Base-by-base conservation (phyloP, 2,113 vertebrate genomes). In the Coptodon rendalli region DNA sequence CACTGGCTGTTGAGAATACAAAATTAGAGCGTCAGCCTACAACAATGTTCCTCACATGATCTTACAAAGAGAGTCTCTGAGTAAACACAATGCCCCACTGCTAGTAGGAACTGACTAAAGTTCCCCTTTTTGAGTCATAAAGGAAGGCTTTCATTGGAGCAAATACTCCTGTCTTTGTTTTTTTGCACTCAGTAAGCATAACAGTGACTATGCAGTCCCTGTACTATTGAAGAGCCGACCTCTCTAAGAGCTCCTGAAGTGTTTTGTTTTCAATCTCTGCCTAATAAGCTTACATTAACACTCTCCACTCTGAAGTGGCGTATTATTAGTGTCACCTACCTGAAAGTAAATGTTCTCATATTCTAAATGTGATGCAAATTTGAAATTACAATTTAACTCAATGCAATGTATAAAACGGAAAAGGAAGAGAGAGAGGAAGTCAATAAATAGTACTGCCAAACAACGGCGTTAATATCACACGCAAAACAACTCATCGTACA, bases 271-370 rank as follows among this genome's bases (percentile, higher is more conserved):
- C 36, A 19, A 82, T 89, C 85, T 82, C 53, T 83, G 52, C 79
- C 76, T 93, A 95, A 93, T 93, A 89, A 92, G 91, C 79, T 91
- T 93, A 91, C 87, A 91, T 88, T 93, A 93, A 95, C 86, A 89
- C 88, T 89, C 87, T 89, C 86, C 73, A 73, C 81, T 52, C 43
- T 83, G 81, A 38, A 89, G 81, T 82, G 79, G 91, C 81, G 90
- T 87, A 89, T 61, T 45, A 85, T 78, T 78, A 68, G 85, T 82
- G 86, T 84, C 85, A 36, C 89, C 82, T 87, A 84, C 85, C 83
- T 56, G 9, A 92, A 88, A 87, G 87, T 84, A 83, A 90, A 92
- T 87, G 81, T 90, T 82, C 90, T 91, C 73, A 89, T 66, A 87
- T 66, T 83, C 36, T 52, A 71, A 89, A 88, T 19, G 14, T 19